Evolutionary conservation across 2,797 vertebrate genomes (phyloP).

Genomic region (Coregonus sp.): DNA sequence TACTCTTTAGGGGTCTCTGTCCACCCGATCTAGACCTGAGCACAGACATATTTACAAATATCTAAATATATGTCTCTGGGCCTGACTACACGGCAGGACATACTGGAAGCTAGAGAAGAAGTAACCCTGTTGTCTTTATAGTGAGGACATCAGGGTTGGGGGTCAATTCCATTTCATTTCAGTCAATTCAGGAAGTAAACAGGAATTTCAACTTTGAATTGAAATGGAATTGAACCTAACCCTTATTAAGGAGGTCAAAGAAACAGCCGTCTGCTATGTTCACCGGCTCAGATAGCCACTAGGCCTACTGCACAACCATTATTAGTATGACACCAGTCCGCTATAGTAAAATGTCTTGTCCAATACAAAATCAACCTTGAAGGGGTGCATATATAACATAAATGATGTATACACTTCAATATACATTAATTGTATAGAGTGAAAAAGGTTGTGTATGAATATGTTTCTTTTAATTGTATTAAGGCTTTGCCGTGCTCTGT

Average conservation of each 20-base stretch:
- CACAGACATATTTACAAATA: too few relatives aligned
- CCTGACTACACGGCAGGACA: not conserved
- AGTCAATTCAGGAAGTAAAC: too few relatives aligned
- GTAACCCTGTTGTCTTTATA: not conserved
- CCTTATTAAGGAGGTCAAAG: too few relatives aligned
- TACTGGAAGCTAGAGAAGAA: not conserved
- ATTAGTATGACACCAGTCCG: not conserved
- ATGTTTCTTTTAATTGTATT: conserved; percentile 14
- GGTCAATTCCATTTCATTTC: too few relatives aligned
- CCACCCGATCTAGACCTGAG: too few relatives aligned
- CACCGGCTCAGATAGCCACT: not conserved
- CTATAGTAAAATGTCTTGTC: not conserved
- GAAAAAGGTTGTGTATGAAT: conserved; percentile 27
- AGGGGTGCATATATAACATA: conserved; percentile 4
- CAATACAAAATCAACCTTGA: not conserved
- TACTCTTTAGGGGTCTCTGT: not conserved
- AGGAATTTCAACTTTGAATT: too few relatives aligned
- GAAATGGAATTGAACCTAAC: too few relatives aligned
- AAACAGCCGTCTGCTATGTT: too few relatives aligned
- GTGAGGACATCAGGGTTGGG: too few relatives aligned
- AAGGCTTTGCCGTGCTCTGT: conserved; percentile 24
- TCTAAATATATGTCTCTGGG: not conserved
- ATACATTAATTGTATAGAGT: conserved; percentile 18
- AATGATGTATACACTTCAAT: conserved; percentile 22
- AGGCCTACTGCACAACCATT: not conserved